A percentile compares a stretch with the other conserved stretches of the same genome.
Conservation (phyloP, 2,113 vertebrate species). For the Zapornia atra region DNA sequence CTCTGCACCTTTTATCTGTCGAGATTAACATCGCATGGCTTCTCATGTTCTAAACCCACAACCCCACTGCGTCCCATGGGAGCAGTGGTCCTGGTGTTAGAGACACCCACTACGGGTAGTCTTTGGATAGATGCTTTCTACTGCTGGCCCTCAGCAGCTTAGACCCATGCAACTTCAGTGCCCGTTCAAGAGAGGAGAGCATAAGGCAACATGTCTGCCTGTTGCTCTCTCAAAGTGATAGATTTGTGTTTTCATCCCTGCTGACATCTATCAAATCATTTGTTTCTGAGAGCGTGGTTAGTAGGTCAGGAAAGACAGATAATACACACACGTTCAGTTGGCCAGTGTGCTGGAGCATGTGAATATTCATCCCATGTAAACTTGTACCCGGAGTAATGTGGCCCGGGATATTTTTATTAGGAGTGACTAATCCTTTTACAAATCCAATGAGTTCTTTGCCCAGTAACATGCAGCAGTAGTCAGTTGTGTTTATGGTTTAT, state of each 20-base stretch:
- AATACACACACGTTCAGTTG: neutral
- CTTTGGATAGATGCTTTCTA: neutral
- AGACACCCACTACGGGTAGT: neutral
- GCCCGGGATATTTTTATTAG: neutral
- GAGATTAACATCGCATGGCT: neutral
- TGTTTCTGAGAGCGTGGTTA: neutral
- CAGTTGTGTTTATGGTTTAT: neutral
- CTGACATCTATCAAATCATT: neutral
- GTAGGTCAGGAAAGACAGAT: neutral
- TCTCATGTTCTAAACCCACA: neutral
- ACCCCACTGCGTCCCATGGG: neutral
- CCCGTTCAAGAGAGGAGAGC: fast-evolving
- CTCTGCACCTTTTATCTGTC: neutral
- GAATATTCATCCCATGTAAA: neutral
- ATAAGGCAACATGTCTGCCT: neutral
- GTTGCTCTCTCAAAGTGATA: neutral
- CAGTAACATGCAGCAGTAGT: neutral
- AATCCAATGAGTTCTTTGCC: neutral
- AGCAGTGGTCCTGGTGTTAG: neutral
- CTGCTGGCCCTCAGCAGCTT: neutral
- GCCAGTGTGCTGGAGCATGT: neutral
- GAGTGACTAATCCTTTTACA: neutral
- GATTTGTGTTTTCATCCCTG: neutral
- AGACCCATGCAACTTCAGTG: neutral
- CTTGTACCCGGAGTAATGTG: neutral